Conservation (phyloP, 1,140 invertebrate genomes). For the Vollenhovia emeryi region DNA sequence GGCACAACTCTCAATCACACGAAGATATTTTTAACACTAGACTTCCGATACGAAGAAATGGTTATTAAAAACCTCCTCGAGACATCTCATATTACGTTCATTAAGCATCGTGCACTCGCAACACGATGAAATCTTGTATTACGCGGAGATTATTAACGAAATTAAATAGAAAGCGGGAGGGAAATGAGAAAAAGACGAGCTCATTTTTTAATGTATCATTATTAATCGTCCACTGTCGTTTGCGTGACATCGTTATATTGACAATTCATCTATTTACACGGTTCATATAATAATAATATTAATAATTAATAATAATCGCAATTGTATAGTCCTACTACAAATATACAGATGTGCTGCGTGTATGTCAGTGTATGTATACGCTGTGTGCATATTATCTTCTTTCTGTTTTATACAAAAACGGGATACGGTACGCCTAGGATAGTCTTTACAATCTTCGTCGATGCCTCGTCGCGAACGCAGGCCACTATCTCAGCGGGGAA, state of each 20-base stretch:
- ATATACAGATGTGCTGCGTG: constrained; percentile 82
- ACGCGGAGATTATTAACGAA: not conserved
- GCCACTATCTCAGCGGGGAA: constrained; percentile 48
- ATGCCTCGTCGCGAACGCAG: constrained; percentile 67
- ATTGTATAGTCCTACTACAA: constrained; percentile 83
- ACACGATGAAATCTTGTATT: not conserved
- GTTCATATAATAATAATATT: constrained; percentile 79
- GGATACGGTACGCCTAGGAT: constrained; percentile 63
- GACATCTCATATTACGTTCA: not conserved
- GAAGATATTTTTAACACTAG: not conserved
- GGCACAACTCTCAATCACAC: not conserved
- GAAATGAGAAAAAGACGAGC: not conserved
- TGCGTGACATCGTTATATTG: constrained; percentile 82
- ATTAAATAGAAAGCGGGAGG: not conserved
- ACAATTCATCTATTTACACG: constrained; percentile 85
- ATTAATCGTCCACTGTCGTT: constrained; percentile 83
- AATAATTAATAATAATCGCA: constrained; percentile 79
- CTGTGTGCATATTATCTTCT: constrained; percentile 56
- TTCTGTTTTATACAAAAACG: constrained; percentile 78
- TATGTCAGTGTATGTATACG: constrained; percentile 62
- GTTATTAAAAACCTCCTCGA: not conserved
- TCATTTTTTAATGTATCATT: constrained; percentile 81
- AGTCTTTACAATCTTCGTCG: constrained; percentile 77
- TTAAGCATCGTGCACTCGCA: not conserved
- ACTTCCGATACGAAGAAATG: not conserved